phyloP scores from a whole-genome alignment of 1,140 invertebrate species.

The Heliconius himera region DNA sequence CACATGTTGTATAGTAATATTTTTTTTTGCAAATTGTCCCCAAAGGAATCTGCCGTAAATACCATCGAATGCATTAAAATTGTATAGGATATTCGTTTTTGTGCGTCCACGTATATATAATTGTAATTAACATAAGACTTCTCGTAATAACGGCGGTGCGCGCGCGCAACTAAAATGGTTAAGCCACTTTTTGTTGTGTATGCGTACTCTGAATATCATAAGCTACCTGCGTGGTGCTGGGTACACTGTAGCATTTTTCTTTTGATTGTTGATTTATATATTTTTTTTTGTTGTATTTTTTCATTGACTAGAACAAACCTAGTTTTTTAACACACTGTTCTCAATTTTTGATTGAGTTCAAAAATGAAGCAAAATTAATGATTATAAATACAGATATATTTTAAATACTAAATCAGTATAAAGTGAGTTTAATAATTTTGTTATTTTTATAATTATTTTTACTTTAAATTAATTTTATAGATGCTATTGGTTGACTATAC shows the following conservation, averaged over 20 bases:
- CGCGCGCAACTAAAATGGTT: conserved; percentile 64
- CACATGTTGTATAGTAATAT: conserved; percentile 46
- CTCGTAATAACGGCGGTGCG: conserved; percentile 68
- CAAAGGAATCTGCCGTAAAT: conserved; percentile 69
- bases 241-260: conserved; percentile 62
- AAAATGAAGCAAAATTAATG: too few relatives aligned
- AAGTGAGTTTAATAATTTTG: too few relatives aligned
- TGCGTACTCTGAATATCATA: conserved; percentile 72
- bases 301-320: not conserved
- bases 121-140: conserved; percentile 77
- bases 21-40: conserved; percentile 49
- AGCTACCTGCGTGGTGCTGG: conserved; percentile 54
- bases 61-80: conserved; percentile 73
- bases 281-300: not conserved
- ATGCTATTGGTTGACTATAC: too few relatives aligned
- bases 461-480: too few relatives aligned
- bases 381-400: too few relatives aligned
- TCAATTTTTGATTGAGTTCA: too few relatives aligned
- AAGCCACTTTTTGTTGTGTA: conserved; percentile 58
- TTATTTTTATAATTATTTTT: too few relatives aligned
- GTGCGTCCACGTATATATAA: conserved; percentile 63
- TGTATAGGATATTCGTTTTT: conserved; percentile 71
- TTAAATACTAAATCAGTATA: too few relatives aligned
- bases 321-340: too few relatives aligned
- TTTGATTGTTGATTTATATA: not conserved